Percentiles rank a stretch among this genome's conserved stretches.
Evolutionary conservation across 2,113 vertebrate species (phyloP).

Genomic region (Urocynchramus pylzowi): DNA sequence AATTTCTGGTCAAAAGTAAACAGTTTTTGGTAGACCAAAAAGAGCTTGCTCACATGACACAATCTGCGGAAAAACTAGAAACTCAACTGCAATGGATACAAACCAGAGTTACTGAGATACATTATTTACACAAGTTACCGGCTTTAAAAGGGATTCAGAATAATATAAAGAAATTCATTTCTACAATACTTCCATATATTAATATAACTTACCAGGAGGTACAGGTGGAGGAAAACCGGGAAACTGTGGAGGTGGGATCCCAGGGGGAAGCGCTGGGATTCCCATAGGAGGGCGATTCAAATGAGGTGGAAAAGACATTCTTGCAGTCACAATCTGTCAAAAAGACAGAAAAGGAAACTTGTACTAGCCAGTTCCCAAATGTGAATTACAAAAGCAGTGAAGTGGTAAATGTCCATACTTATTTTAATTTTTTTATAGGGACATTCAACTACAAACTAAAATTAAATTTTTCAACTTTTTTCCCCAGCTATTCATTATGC

Average conservation of each 20-base stretch:
- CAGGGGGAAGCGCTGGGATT: conserved; percentile 89
- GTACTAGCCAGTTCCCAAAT: neutral
- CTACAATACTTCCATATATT: neutral
- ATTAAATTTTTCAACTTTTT: neutral
- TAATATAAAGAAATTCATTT: neutral
- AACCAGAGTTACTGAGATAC: neutral
- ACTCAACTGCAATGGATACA: neutral
- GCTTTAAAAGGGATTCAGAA: neutral
- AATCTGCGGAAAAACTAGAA: neutral
- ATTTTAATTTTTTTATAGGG: neutral
- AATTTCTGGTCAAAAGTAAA: neutral
- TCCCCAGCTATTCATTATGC: neutral
- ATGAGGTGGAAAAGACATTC: conserved; percentile 96
- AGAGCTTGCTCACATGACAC: neutral
- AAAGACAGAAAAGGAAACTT: neutral
- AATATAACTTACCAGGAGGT: conserved; percentile 80
- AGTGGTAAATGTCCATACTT: neutral
- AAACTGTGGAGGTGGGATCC: conserved; percentile 93
- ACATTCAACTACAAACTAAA: neutral
- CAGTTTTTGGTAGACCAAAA: neutral
- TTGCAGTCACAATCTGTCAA: conserved; percentile 78
- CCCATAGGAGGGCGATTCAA: conserved; percentile 92
- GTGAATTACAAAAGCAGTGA: neutral
- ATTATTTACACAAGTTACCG: neutral
- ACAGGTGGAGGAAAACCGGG: conserved; percentile 91